These are phyloP conservation scores for Pseudolaguvia tuberculata DNA, from an alignment of 2,113 vertebrate species.

Conservation along the genomic window DNA sequence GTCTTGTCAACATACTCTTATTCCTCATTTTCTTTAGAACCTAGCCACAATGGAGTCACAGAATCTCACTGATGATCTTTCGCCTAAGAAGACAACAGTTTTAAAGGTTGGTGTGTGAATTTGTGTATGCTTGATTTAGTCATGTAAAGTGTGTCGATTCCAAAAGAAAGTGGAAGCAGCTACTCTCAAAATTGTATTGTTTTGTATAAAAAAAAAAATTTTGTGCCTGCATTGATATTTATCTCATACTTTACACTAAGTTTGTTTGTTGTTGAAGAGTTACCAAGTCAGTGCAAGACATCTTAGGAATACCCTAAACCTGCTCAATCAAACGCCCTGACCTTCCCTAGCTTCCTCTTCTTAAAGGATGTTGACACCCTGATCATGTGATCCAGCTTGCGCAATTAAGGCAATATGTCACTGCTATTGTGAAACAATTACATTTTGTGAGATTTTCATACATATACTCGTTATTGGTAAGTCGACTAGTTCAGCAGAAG, in stretches of 20 bases:
- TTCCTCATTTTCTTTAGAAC: slow-evolving; percentile 68
- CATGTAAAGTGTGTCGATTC: too few species aligned
- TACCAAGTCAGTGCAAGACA: neutral
- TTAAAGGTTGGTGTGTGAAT: slow-evolving; percentile 75
- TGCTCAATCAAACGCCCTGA: slow-evolving; percentile 7
- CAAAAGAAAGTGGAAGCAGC: too few species aligned
- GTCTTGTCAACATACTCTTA: slow-evolving; percentile 22
- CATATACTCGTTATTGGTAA: too few species aligned
- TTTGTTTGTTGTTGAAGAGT: neutral
- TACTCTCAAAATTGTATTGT: neutral
- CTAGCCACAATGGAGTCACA: slow-evolving; percentile 95
- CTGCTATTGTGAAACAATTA: neutral
- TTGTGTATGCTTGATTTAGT: neutral
- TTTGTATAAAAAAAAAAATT: neutral
- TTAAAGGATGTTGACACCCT: neutral
- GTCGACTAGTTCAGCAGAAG: too few species aligned
- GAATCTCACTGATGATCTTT: slow-evolving; percentile 86
- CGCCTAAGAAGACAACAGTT: slow-evolving; percentile 95
- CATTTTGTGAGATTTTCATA: too few species aligned
- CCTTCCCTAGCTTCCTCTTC: slow-evolving; percentile 1
- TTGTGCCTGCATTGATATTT: neutral
- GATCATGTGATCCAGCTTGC: neutral
- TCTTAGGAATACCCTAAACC: neutral
- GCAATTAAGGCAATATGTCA: neutral
- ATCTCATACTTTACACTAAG: neutral